Evolutionary conservation across 2,797 vertebrate species (phyloP).

Genomic region (Lepilemur septentrionalis): DNA sequence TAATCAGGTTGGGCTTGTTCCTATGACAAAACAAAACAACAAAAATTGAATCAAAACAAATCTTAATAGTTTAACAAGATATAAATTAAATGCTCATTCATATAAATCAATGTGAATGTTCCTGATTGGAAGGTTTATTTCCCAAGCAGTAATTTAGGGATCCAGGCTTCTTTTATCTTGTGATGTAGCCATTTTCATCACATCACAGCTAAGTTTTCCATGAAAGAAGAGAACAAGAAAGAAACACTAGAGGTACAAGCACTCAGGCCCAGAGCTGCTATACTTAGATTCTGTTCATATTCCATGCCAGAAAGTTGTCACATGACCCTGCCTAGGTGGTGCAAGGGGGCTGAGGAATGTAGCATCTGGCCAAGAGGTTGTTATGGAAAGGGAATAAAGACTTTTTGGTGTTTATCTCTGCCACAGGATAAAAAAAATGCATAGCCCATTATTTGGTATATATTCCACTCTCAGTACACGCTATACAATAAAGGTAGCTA

Average conservation of each 20-base stretch:
- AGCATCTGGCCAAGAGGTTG: background rate
- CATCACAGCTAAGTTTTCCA: background rate
- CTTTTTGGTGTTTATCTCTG: background rate
- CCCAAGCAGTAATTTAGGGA: background rate
- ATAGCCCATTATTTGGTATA: background rate
- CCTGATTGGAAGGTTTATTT: background rate
- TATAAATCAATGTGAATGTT: background rate
- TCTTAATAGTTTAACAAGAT: background rate
- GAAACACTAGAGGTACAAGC: background rate
- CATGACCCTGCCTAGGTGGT: background rate
- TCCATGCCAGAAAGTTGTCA: background rate
- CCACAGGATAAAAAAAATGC: background rate
- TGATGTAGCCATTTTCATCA: background rate
- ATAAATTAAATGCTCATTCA: background rate
- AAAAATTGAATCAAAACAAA: background rate
- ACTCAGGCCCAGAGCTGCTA: too few relatives aligned
- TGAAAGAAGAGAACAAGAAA: background rate
- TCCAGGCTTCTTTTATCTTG: background rate
- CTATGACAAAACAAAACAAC: background rate
- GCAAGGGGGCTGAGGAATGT: rapidly evolving
- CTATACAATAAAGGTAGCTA: background rate
- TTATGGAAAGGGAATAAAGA: background rate
- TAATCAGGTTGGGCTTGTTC: background rate
- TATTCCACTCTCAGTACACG: background rate
- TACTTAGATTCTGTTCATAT: background rate